These are phyloP conservation scores for Cerceris ruficornis DNA, from an alignment of 2,888 invertebrate genomes.

Conservation along the genomic window DNA sequence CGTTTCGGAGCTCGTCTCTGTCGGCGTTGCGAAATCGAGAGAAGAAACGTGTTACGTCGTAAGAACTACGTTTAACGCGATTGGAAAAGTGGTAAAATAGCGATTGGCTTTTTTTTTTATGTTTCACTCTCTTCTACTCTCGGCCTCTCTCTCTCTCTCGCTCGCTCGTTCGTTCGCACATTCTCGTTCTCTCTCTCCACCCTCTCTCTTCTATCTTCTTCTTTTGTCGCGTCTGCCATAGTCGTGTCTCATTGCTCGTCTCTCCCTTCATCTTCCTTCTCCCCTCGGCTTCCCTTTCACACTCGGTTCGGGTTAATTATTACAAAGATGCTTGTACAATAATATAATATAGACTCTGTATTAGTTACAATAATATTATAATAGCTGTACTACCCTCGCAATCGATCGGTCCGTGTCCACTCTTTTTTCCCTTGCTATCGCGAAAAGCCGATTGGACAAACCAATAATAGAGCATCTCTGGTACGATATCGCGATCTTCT, in stretches of 20 bases:
- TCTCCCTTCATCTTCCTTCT: constrained; percentile 16
- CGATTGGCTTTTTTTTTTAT: constrained; percentile 67
- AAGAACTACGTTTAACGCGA: constrained; percentile 63
- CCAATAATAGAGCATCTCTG: constrained; percentile 71
- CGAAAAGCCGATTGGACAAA: constrained; percentile 44
- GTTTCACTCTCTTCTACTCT: constrained; percentile 35
- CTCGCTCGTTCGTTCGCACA: constrained; percentile 2
- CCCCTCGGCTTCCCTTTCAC: constrained; percentile 47
- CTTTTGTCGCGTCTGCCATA: constrained; percentile 7
- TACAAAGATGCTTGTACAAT: constrained; percentile 77
- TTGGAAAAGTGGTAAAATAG: constrained; percentile 75
- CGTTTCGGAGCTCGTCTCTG: constrained; percentile 19
- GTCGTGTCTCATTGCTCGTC: constrained; percentile 39
- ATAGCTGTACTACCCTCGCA: constrained; percentile 50
- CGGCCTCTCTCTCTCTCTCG: constrained; percentile 8
- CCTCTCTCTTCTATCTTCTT: constrained; percentile 24
- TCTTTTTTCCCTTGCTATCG: constrained; percentile 20
- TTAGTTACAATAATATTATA: constrained; percentile 79
- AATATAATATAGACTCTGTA: constrained; percentile 80
- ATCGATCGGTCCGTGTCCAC: constrained; percentile 45
- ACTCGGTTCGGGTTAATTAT: constrained; percentile 70
- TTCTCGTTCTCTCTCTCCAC: constrained; percentile 35
- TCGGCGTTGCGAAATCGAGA: constrained; percentile 36
- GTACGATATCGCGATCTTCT: constrained; percentile 55
- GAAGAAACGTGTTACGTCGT: constrained; percentile 43